Conservation (phyloP, 2,797 vertebrate species). For the Characodon lateralis region DNA sequence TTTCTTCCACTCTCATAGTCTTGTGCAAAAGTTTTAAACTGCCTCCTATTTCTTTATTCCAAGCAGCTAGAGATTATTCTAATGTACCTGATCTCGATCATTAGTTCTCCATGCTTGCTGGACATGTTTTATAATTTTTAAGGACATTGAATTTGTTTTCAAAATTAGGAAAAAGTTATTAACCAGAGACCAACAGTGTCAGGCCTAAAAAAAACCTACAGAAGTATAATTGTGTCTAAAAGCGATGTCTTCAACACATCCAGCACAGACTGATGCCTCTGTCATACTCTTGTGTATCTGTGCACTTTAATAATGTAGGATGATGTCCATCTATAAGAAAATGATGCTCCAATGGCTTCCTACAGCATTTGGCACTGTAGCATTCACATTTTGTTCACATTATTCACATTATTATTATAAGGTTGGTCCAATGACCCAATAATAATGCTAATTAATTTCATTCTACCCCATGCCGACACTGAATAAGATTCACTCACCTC, state of each 20-base stretch:
- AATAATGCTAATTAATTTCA: too few species aligned
- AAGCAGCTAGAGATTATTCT: neutral
- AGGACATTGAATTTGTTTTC: neutral
- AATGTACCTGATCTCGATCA: neutral
- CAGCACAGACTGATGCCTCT: too few species aligned
- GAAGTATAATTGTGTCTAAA: neutral
- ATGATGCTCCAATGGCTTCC: neutral
- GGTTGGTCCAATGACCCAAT: neutral
- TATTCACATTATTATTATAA: too few species aligned
- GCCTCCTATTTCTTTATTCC: neutral
- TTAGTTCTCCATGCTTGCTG: neutral
- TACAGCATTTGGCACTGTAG: neutral
- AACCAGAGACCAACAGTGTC: neutral
- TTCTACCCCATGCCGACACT: too few species aligned
- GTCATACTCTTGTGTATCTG: too few species aligned
- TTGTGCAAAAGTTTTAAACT: neutral
- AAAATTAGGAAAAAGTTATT: neutral
- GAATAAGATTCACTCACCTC: too few species aligned
- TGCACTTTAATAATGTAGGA: neutral
- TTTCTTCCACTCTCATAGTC: slow-evolving; percentile 54
- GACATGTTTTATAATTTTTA: neutral
- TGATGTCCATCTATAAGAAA: neutral
- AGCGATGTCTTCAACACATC: neutral
- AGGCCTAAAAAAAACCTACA: neutral
- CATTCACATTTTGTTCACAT: neutral